Evolutionary conservation across 1,140 invertebrate species (phyloP).

Genomic region (Drosophila miranda): DNA sequence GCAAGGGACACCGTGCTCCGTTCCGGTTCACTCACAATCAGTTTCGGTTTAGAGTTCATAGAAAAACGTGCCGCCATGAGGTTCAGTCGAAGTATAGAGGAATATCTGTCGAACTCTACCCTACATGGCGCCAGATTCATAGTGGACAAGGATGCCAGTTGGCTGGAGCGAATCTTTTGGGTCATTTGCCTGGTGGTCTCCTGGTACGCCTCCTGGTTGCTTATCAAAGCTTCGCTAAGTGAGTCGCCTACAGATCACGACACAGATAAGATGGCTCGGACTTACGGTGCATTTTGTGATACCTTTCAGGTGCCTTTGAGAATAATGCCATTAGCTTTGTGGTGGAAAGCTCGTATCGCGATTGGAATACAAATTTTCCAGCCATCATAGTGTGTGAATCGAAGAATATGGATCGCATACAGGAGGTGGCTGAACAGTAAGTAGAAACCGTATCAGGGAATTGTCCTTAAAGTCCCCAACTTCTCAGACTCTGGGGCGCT

Average conservation of each 20-base stretch:
- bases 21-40: not conserved
- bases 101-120: conserved; percentile 82
- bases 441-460: not conserved
- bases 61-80: conserved; percentile 24
- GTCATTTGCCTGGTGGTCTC: conserved; percentile 84
- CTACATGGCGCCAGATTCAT: conserved; percentile 85
- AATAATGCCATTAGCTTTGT: conserved; percentile 87
- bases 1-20: too few species aligned
- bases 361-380: conserved; percentile 88
- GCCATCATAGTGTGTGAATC: conserved; percentile 86
- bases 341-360: conserved; percentile 87
- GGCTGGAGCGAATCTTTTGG: conserved; percentile 86
- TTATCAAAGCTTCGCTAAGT: conserved; percentile 85
- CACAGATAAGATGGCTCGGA: not conserved
- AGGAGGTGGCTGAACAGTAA: conserved; percentile 85
- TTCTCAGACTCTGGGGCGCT: conserved; percentile 84
- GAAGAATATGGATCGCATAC: conserved; percentile 85
- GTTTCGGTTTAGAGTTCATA: not conserved
- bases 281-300: not conserved
- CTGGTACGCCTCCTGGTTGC: conserved; percentile 85
- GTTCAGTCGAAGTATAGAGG: conserved; percentile 61
- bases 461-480: too few species aligned
- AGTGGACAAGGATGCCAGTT: conserved; percentile 83
- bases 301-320: conserved; percentile 69
- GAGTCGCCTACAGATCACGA: conserved; percentile 1